Conservation (phyloP, 2,113 vertebrate species). For the Apteryx owenii region DNA sequence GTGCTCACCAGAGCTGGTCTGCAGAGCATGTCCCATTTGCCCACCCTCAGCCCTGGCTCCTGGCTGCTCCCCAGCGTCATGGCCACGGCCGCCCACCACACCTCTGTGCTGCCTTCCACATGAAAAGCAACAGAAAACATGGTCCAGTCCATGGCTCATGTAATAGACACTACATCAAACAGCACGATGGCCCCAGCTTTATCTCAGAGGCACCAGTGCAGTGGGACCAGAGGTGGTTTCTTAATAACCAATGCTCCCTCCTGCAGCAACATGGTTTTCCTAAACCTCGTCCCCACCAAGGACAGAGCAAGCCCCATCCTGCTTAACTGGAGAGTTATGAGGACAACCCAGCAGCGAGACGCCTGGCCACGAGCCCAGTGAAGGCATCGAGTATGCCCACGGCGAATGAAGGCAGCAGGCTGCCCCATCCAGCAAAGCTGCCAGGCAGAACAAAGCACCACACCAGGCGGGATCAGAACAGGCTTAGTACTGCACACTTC, state of each 20-base stretch:
- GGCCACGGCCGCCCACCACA: no score
- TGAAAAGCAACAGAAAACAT: not conserved
- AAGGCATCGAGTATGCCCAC: not conserved
- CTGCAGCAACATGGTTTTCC: not conserved
- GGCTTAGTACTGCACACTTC: not conserved
- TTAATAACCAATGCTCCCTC: not conserved
- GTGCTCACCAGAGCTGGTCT: not conserved
- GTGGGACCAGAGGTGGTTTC: not conserved
- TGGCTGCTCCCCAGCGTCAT: not conserved
- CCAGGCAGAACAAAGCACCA: not conserved
- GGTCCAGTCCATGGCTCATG: not conserved
- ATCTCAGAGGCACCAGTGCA: not conserved
- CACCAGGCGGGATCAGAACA: accelerated
- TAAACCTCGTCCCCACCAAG: accelerated
- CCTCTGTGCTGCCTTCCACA: not conserved
- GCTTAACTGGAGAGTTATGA: not conserved
- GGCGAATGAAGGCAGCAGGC: not conserved
- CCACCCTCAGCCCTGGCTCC: not conserved
- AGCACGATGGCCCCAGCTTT: not conserved
- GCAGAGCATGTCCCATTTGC: not conserved
- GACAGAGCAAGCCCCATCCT: not conserved
- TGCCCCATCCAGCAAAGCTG: not conserved
- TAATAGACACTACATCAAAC: not conserved
- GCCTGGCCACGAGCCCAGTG: no score
- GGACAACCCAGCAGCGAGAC: not conserved